Evolutionary conservation across 2,113 vertebrate species (phyloP), one percentile per base, ranked within the genome.

Genomic region (Fulica atra): DNA sequence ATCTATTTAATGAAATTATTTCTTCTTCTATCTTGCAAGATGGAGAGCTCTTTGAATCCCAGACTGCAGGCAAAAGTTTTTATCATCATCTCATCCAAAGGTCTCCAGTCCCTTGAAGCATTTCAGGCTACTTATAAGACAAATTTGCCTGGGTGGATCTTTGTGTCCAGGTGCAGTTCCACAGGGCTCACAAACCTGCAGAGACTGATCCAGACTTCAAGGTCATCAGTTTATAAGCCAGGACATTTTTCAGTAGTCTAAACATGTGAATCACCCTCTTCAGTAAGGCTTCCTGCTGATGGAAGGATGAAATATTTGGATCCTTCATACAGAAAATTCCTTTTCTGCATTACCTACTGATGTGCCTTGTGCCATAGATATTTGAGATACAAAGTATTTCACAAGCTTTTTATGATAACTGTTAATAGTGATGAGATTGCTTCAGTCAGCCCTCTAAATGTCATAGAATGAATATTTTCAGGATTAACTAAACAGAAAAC

Each of bases 351-450:
- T 66, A 63, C 23, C 19, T 81, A 17, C 13, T 17, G 6, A 25
- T 42, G 14, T 15, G 6, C 54, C 15, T 60, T 0, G 0, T 50
- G 11, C 29, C 23, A 38, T 0, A 64, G 50, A 50, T 10, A 56
- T 65, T 9, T 70, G 31, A 68, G 25, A n/a, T 78, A 21, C 11
- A 53, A 76, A 77, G 53, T 10, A 17, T 28, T 61, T 35, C 33
- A 78, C 14, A 35, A 60, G 28, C 38, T 56, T 13, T 24, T 59
- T 69, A n/a, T 44, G 29, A 20, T 48, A 48, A 65, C 18, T 61
- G 18, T 42, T 53, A 56, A 10, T 40, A 42, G 9, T n/a, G 40
- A 53, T 68, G 25, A 42, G 44, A 42, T 59, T 21, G 25, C 8
- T 70, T 74, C 31, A 61, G 53, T 44, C 46, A 31, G 26, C 48